These are phyloP conservation scores for Trichopria drosophilae DNA, from an alignment of 2,888 invertebrate genomes.

Conservation along the genomic window DNA sequence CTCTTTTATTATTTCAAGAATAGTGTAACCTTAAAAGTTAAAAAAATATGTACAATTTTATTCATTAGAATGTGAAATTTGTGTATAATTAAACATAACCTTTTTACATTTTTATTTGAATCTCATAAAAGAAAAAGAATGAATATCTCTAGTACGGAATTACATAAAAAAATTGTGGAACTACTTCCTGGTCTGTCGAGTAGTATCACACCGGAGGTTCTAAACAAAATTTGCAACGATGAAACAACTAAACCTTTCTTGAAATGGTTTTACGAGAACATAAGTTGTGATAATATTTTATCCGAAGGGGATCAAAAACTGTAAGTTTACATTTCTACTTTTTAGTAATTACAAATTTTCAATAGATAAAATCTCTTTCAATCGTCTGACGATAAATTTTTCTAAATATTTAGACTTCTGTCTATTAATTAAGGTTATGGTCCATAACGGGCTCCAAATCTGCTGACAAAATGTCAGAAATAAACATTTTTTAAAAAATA, in stretches of 20 bases:
- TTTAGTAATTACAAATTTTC: background rate
- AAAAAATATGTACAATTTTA: too few species aligned
- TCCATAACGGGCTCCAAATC: background rate
- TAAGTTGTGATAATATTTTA: constrained; percentile 47
- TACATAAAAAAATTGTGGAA: constrained; percentile 45
- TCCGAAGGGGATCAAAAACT: constrained; percentile 44
- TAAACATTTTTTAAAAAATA: background rate
- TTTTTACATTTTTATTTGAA: too few species aligned
- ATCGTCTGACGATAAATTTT: constrained; percentile 11
- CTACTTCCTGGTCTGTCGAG: constrained; percentile 43
- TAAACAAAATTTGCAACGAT: constrained; percentile 47
- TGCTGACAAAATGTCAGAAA: background rate
- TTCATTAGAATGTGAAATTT: too few species aligned
- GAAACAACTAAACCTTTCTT: constrained; percentile 47
- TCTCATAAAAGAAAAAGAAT: too few species aligned
- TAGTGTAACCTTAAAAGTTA: too few species aligned
- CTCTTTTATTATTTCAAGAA: too few species aligned
- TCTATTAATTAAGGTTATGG: too few species aligned
- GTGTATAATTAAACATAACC: too few species aligned
- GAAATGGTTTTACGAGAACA: constrained; percentile 50
- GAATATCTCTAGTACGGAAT: constrained; percentile 39
- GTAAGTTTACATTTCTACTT: constrained; percentile 38
- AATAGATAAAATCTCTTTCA: constrained; percentile 5
- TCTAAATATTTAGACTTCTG: too few species aligned
- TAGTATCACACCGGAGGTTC: constrained; percentile 42